Conservation (phyloP, 2,888 invertebrate genomes). For the Teleogryllus oceanicus region DNA sequence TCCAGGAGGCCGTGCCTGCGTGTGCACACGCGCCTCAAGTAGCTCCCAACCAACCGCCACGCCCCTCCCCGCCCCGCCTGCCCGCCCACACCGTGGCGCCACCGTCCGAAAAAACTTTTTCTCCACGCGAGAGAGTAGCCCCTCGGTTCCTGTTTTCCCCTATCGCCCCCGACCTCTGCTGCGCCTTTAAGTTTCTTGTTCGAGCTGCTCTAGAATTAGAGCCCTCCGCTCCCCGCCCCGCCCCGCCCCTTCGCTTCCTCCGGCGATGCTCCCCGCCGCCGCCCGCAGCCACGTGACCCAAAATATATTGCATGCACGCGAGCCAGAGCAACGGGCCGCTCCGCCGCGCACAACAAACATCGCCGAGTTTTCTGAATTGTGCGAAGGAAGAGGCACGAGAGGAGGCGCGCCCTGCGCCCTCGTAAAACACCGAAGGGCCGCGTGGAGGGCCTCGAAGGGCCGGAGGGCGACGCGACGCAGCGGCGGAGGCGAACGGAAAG, state of each 20-base stretch:
- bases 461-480: no score
- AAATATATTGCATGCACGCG: not conserved
- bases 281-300: not conserved
- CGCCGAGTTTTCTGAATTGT: not conserved
- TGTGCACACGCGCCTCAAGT: no score
- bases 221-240: not conserved
- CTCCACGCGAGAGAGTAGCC: not conserved
- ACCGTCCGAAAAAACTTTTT: not conserved
- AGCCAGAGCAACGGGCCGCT: not conserved
- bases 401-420: not conserved
- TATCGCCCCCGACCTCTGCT: not conserved
- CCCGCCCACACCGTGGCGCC: no score
- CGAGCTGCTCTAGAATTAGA: not conserved
- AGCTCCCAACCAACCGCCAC: no score
- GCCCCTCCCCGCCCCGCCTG: no score
- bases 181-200: conserved; percentile 1
- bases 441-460: not conserved
- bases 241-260: not conserved
- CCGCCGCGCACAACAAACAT: not conserved
- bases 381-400: not conserved
- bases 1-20: no score
- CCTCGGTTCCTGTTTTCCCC: not conserved
- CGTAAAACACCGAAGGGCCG: not conserved
- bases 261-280: not conserved
- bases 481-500: no score